These are phyloP conservation scores for Anas flavirostris DNA, from an alignment of 2,797 vertebrate genomes.

Conservation along the genomic window DNA sequence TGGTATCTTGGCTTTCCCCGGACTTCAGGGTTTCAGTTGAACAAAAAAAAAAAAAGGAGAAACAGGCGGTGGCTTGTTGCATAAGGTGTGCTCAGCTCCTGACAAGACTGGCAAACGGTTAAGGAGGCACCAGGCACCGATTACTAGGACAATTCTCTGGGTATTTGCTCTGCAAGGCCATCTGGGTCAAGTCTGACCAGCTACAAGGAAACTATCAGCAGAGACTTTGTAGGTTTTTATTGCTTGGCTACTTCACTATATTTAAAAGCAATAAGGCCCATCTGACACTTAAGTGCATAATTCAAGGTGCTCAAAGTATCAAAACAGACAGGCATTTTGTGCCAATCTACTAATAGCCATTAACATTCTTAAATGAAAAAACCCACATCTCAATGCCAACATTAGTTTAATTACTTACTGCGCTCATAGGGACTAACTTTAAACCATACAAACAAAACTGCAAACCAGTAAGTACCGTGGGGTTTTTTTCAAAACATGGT, in stretches of 20 bases:
- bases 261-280: background rate
- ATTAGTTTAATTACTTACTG: conserved; percentile 53
- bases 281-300: background rate
- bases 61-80: background rate
- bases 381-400: background rate
- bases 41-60: background rate
- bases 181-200: background rate
- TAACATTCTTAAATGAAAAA: conserved; percentile 23
- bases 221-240: background rate
- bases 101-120: background rate
- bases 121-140: background rate
- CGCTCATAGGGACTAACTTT: conserved; percentile 29
- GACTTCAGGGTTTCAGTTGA: background rate
- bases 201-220: background rate
- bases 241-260: background rate
- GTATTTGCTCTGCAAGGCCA: background rate
- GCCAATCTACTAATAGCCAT: conserved; percentile 17
- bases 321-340: conserved; percentile 29
- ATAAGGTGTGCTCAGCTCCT: background rate
- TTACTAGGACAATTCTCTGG: background rate
- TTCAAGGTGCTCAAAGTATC: background rate
- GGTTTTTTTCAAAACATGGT: background rate
- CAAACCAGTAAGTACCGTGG: background rate
- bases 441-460: conserved; percentile 1
- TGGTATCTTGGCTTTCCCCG: background rate